These are phyloP conservation scores for Orius insidiosus DNA, from an alignment of 1,140 invertebrate genomes.

Conservation along the genomic window DNA sequence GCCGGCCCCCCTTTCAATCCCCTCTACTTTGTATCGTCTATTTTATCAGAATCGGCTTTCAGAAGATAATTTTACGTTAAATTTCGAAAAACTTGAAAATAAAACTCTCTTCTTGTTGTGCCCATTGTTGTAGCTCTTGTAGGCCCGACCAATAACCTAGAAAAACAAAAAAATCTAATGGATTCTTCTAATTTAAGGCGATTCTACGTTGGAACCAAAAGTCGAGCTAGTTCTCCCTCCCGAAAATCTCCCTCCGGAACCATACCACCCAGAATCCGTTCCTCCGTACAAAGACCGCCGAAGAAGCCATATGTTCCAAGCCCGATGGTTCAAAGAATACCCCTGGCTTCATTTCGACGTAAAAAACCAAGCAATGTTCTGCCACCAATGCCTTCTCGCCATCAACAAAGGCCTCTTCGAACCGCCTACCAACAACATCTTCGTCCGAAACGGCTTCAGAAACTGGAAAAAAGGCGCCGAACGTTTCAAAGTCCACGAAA, in stretches of 20 bases:
- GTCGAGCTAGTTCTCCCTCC: too few species aligned
- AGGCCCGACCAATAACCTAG: too few species aligned
- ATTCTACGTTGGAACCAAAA: too few species aligned
- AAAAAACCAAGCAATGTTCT: background rate
- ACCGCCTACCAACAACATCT: background rate
- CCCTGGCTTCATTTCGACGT: constrained; percentile 4
- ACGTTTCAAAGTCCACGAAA: constrained; percentile 5
- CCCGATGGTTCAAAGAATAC: constrained; percentile 1
- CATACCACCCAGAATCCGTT: background rate
- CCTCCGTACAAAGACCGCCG: background rate
- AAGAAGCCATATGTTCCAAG: background rate
- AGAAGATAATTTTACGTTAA: too few species aligned
- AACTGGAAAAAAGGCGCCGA: constrained; percentile 6
- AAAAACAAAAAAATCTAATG: too few species aligned
- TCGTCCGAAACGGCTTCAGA: background rate
- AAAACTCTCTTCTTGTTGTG: too few species aligned
- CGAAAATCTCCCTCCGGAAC: background rate
- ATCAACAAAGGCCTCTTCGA: background rate
- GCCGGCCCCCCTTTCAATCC: too few species aligned
- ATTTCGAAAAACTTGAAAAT: too few species aligned
- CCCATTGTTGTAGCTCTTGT: too few species aligned
- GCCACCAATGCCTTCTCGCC: background rate
- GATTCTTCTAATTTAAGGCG: too few species aligned
- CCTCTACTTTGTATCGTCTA: too few species aligned
- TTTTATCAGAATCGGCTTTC: too few species aligned